Base-by-base conservation (phyloP, 2,797 vertebrate genomes). In the Enteromius anoplus region DNA sequence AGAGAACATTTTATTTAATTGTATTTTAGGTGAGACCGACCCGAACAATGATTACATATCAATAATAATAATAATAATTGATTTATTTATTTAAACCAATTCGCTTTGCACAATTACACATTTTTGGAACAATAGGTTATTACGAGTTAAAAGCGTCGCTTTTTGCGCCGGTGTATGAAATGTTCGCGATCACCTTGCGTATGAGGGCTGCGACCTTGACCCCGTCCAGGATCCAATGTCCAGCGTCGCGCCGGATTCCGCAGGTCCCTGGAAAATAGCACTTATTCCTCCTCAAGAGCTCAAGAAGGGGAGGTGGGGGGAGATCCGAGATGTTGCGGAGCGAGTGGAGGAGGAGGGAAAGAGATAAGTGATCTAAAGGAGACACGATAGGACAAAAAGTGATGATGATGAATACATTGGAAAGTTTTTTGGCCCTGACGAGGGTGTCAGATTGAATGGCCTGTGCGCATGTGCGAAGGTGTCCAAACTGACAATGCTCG, bases 381-480 rank as follows among this genome's bases (percentile, higher is more conserved):
- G 96, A 96, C 94, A 95, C 94, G 96, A 96, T 95, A 96, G 95
- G 95, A 96, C 93, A 93, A 93, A 93, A 94, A 94, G 91, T 93
- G 96, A 96, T 97, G 97, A 97, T 95, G 96, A 96, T 97, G 97
- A 98, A 97, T 97, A 96, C 97, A 96, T 96, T 96, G 97, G 96
- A 97, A 99, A 98, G 96, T 98, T 98, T 98, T 98, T 89, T 98
- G 98, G 97, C 96, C 96, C 95, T 93, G 95, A 96, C 95, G 96
- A 96, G 96, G 97, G 97, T 98, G 97, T 98, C 97, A 98, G 97
- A 98, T 98, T 97, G 97, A 98, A 97, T 93, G 96, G 96, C 96
- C 95, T 98, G 96, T 98, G 97, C 97, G 97, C 97, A 98, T 99
- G 97, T 99, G 97, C 97, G 96, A 97, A 98, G 97, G 97, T 99